These are phyloP conservation scores for Bembecia ichneumoniformis DNA, from an alignment of 2,888 invertebrate species.

Conservation along the genomic window DNA sequence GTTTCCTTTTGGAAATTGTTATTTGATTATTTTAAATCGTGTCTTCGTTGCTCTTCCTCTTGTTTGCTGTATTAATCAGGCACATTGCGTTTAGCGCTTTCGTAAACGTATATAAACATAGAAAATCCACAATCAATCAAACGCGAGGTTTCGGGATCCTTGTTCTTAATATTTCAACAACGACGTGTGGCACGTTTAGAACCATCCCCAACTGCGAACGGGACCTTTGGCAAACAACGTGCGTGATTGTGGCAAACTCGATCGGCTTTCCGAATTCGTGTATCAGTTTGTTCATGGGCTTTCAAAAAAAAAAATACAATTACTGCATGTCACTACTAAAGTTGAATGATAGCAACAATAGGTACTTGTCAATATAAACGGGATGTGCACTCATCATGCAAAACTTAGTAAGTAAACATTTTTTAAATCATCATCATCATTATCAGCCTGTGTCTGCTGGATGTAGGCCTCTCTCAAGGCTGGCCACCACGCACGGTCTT, in stretches of 20 bases:
- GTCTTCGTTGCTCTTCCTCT: too few species aligned
- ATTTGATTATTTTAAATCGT: too few species aligned
- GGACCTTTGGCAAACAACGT: slow-evolving; percentile 33
- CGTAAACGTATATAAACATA: background rate
- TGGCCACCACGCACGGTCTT: too few species aligned
- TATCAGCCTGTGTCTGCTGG: too few species aligned
- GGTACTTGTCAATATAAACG: too few species aligned
- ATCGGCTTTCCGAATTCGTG: slow-evolving; percentile 14
- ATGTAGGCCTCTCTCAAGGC: too few species aligned
- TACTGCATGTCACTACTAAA: too few species aligned
- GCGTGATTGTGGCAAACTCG: slow-evolving; percentile 32
- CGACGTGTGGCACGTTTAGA: slow-evolving; percentile 21
- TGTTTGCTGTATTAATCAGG: background rate
- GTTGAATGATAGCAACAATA: too few species aligned
- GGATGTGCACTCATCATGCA: too few species aligned
- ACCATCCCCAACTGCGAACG: slow-evolving; percentile 18
- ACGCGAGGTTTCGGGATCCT: background rate
- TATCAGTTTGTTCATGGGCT: background rate
- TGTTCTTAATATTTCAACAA: slow-evolving; percentile 23
- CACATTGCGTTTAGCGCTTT: background rate
- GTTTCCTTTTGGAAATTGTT: too few species aligned
- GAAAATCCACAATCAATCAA: background rate
- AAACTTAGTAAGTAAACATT: too few species aligned
- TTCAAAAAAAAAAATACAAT: background rate
- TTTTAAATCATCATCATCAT: too few species aligned